Percentiles rank a stretch among this genome's conserved stretches.
Conservation (phyloP, 2,888 invertebrate genomes). For the Polydrusus pterygomalis region DNA sequence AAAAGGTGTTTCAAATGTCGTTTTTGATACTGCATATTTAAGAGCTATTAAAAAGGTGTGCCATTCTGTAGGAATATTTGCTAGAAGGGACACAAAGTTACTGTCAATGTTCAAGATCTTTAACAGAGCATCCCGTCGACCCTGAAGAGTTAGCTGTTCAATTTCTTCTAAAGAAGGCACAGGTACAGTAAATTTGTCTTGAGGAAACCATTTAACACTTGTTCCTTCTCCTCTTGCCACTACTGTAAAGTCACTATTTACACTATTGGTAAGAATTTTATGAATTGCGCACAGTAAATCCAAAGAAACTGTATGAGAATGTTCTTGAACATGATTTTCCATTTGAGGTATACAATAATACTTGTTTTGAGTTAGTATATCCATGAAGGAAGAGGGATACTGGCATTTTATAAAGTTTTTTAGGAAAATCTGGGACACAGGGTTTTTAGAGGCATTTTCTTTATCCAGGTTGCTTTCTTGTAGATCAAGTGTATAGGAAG, state of each 20-base stretch:
- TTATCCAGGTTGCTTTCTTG: constrained; percentile 56
- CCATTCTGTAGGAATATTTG: constrained; percentile 76
- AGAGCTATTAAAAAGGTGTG: constrained; percentile 76
- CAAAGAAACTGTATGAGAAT: constrained; percentile 77
- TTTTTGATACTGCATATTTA: constrained; percentile 75
- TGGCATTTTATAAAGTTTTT: constrained; percentile 77
- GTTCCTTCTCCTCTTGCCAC: constrained; percentile 62
- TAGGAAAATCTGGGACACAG: constrained; percentile 79
- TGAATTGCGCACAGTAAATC: constrained; percentile 79
- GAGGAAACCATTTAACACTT: constrained; percentile 56
- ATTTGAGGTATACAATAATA: constrained; percentile 83
- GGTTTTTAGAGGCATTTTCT: constrained; percentile 47
- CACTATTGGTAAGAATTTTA: constrained; percentile 65
- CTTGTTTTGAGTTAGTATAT: constrained; percentile 79
- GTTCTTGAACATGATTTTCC: constrained; percentile 79
- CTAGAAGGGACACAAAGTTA: constrained; percentile 67
- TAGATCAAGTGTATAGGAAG: constrained; percentile 59
- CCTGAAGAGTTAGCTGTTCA: constrained; percentile 61
- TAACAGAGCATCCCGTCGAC: constrained; percentile 70
- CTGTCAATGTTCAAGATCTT: constrained; percentile 73
- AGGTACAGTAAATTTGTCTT: constrained; percentile 52
- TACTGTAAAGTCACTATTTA: constrained; percentile 48
- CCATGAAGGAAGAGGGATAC: constrained; percentile 81
- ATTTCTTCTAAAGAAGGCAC: constrained; percentile 69
- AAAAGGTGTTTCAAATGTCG: constrained; percentile 71